Percentiles rank a stretch among this genome's conserved stretches.
Conservation (phyloP, 2,888 invertebrate genomes). For the Magallana nippona region DNA sequence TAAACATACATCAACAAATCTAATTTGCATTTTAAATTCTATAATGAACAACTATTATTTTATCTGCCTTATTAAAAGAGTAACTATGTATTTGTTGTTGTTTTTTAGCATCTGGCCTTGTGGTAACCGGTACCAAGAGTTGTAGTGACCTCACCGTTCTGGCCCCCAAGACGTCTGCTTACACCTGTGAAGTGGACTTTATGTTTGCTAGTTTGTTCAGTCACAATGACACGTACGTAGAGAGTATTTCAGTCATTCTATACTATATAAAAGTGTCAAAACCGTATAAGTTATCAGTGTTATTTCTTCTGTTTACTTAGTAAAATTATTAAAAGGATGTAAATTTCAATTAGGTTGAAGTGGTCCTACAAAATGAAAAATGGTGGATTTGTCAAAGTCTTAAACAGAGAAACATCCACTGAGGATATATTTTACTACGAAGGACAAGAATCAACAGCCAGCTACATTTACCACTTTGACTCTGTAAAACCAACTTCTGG, state of each 20-base stretch:
- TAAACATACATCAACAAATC: neutral
- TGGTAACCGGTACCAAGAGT: neutral
- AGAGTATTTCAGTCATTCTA: slow-evolving; percentile 7
- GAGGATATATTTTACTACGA: neutral
- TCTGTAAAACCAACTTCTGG: neutral
- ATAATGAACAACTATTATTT: too few species aligned
- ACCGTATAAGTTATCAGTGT: too few species aligned
- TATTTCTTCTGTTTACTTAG: too few species aligned
- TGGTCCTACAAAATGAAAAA: slow-evolving; percentile 12
- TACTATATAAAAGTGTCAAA: neutral
- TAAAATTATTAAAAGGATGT: neutral
- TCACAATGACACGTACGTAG: slow-evolving; percentile 19
- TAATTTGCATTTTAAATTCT: too few species aligned
- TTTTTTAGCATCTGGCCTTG: neutral
- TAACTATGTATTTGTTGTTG: too few species aligned
- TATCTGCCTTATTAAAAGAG: too few species aligned
- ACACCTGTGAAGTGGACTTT: slow-evolving; percentile 23
- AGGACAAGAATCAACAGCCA: slow-evolving; percentile 23
- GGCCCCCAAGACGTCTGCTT: slow-evolving; percentile 8
- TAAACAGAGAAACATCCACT: slow-evolving; percentile 20
- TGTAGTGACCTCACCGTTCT: neutral
- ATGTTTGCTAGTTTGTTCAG: neutral
- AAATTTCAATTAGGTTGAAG: neutral
- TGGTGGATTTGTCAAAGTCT: slow-evolving; percentile 34
- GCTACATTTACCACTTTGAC: slow-evolving; percentile 24